phyloP scores from a whole-genome alignment of 2,113 vertebrate species.

The Trochalopteron elliotii region DNA sequence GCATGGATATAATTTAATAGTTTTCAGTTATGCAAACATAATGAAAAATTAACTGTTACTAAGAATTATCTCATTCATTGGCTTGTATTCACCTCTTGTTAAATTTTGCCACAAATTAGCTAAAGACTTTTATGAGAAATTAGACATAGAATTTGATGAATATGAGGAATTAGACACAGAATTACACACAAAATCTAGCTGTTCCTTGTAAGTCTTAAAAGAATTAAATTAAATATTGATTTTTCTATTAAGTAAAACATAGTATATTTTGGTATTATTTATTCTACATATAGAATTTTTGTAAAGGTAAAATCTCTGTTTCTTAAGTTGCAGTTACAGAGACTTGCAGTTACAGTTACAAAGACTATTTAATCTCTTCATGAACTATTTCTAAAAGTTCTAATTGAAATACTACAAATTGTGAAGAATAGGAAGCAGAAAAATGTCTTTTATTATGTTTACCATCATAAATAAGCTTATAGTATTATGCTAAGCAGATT shows the following conservation, averaged over 20 bases:
- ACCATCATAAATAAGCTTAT: not conserved
- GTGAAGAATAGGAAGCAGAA: not conserved
- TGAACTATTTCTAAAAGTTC: not conserved
- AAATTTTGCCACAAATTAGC: not conserved
- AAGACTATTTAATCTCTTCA: not conserved
- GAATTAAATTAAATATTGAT: not conserved
- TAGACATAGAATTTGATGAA: not conserved
- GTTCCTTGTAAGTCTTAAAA: not conserved
- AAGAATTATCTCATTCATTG: not conserved
- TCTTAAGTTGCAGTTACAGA: not conserved
- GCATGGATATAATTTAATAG: not conserved
- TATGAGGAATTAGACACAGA: not conserved
- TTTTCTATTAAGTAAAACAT: not conserved
- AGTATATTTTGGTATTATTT: not conserved
- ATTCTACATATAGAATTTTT: not conserved
- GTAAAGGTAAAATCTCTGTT: not conserved
- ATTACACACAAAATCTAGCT: not conserved
- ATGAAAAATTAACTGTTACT: not conserved
- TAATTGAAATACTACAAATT: not conserved
- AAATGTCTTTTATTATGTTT: not conserved
- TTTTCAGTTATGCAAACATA: not conserved
- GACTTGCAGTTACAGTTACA: not conserved
- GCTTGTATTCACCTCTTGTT: not conserved
- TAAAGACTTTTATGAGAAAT: not conserved
- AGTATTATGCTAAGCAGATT: not conserved